phyloP scores from a whole-genome alignment of 2,888 invertebrate species.

The Coleophora flavipennella region DNA sequence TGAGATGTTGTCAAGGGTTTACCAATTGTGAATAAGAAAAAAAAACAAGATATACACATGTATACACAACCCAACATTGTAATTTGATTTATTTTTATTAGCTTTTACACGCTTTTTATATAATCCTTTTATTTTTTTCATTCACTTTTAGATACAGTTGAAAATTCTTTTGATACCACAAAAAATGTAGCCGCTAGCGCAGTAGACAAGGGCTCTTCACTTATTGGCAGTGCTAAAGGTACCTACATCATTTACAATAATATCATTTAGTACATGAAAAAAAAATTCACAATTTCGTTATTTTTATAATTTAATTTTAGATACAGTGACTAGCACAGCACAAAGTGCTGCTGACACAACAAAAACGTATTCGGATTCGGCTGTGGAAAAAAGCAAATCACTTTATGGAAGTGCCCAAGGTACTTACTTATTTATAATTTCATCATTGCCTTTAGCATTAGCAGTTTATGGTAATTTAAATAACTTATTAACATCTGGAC shows the following conservation, averaged over 20 bases:
- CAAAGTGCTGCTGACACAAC: conserved; percentile 27
- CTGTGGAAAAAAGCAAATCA: conserved; percentile 35
- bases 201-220: conserved; percentile 27
- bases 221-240: conserved; percentile 29
- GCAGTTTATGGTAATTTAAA: not conserved
- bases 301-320: conserved; percentile 7
- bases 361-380: conserved; percentile 33
- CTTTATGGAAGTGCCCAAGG: conserved; percentile 29
- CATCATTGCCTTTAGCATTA: not conserved
- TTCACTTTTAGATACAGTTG: conserved; percentile 14
- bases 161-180: conserved; percentile 34
- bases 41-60: too few species aligned
- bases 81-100: not conserved
- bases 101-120: not conserved
- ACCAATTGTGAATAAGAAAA: too few species aligned
- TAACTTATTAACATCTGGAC: too few species aligned
- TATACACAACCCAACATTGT: too few species aligned
- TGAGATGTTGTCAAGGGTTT: too few species aligned
- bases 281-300: not conserved
- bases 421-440: conserved; percentile 12
- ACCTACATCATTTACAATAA: conserved; percentile 7
- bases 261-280: too few species aligned
- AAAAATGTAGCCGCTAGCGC: conserved; percentile 29
- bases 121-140: not conserved
- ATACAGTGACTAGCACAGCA: conserved; percentile 22